Evolutionary conservation across 2,888 invertebrate genomes (phyloP).

Genomic region (Drosophila nigritarsus): DNA sequence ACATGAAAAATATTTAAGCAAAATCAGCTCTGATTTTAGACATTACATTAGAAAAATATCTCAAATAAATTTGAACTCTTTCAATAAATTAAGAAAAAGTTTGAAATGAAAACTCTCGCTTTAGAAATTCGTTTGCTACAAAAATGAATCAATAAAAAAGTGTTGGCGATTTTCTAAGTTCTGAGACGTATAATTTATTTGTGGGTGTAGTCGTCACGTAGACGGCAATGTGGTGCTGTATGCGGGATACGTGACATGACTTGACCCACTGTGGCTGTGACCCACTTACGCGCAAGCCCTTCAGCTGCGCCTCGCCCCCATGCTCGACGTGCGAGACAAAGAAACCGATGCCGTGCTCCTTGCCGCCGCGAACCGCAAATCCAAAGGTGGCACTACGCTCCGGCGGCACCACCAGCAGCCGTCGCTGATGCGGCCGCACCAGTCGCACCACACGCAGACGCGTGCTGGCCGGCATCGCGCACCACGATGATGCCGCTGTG

Average conservation of each 20-base stretch:
- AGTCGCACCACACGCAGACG: conserved; percentile 87
- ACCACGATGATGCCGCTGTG: conserved; percentile 82
- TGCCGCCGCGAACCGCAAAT: conserved; percentile 93
- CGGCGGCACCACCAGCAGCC: conserved; percentile 86
- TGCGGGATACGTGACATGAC: conserved; percentile 1
- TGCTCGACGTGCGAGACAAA: conserved; percentile 95
- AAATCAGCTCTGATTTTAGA: neutral
- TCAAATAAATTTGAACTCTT: neutral
- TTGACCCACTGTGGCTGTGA: conserved; percentile 53
- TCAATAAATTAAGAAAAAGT: neutral
- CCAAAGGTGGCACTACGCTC: conserved; percentile 89
- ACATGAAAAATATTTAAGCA: neutral
- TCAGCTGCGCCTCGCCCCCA: conserved; percentile 93
- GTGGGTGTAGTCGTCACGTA: conserved; percentile 34
- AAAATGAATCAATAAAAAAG: neutral
- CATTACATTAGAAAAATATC: too few relatives aligned
- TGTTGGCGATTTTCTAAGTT: neutral
- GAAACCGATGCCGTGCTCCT: conserved; percentile 96
- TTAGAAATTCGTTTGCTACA: neutral
- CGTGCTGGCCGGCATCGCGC: conserved; percentile 84
- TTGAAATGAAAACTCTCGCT: neutral
- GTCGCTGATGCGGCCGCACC: conserved; percentile 86
- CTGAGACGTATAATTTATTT: neutral
- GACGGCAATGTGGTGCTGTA: neutral
- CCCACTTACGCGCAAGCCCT: conserved; percentile 92